Percentiles rank a stretch among this genome's conserved stretches.
These are phyloP conservation scores for Rhyacichthys aspro DNA, from an alignment of 2,797 vertebrate species.

Conservation along the genomic window DNA sequence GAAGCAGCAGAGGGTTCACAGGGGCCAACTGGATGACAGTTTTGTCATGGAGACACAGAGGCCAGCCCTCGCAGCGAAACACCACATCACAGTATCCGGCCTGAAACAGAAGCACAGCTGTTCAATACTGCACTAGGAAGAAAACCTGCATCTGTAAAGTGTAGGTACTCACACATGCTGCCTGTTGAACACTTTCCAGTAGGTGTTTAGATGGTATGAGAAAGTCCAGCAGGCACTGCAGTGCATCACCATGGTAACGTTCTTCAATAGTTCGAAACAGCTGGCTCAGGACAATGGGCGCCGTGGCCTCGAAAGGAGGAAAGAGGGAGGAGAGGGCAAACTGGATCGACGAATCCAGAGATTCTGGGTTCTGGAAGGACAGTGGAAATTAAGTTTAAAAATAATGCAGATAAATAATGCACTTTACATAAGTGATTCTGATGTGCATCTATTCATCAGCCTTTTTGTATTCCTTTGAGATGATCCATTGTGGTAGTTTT, in stretches of 20 bases:
- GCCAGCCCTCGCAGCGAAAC: constrained; percentile 95
- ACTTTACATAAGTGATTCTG: background rate
- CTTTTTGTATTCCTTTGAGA: no score
- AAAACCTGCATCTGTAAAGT: background rate
- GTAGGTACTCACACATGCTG: constrained; percentile 88
- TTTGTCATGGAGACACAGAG: constrained; percentile 88
- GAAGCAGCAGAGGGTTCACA: constrained; percentile 88
- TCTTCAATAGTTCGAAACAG: constrained; percentile 92
- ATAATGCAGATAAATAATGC: background rate
- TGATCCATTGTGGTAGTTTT: no score
- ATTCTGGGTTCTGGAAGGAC: constrained; percentile 82
- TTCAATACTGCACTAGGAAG: no score
- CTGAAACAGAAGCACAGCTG: constrained; percentile 63
- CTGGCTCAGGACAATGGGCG: constrained; percentile 89
- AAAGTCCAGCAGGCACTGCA: constrained; percentile 92
- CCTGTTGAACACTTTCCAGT: constrained; percentile 90
- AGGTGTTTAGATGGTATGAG: constrained; percentile 93
- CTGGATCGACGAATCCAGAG: constrained; percentile 91
- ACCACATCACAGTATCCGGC: constrained; percentile 87
- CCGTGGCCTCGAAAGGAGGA: constrained; percentile 91
- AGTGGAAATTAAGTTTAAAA: no score
- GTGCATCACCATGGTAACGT: constrained; percentile 88
- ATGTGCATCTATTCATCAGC: no score
- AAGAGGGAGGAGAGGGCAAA: constrained; percentile 87
- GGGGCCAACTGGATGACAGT: constrained; percentile 90